Base-by-base conservation (phyloP, 92 coral and sea anemone genomes). In the Umimayanthus chanpuru region DNA sequence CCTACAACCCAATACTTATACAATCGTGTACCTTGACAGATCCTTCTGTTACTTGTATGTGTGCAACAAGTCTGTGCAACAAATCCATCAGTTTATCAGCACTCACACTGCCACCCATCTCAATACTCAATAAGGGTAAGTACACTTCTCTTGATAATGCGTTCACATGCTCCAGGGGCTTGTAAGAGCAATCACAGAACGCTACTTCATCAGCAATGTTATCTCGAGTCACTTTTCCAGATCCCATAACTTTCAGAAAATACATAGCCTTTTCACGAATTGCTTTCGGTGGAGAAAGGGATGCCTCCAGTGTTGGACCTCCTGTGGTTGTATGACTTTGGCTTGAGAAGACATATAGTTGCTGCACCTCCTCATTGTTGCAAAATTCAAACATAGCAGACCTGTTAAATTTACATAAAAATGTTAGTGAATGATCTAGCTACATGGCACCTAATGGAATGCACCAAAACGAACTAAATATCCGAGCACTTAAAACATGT, bases 301-400 rank as follows among this genome's bases (percentile, higher is more conserved):
- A 95, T 4, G 99, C 99, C 55, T 88, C 91, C 25, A 97, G 91
- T 25, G 92, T 89, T 84, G 80, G 79, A 14, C 94, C 95, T 64
- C 95, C 95, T 81, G 96, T 77, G 23, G 93, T 85, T 2, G 92
- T 50, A 5, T 68, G 68, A 26, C 78, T 83, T 47, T 83, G 79
- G 61, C 94, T 78, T 73, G 97, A 95, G 72, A 75, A 97, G 65
- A 97, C 89, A 72, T 86, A 92, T 89, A 97, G 85, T 85, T 91
- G 92, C 40, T 93, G 95, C 72, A 94, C 92, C 55, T 97, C 99
- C 81, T 97, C 98, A 85, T 94, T 97, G 92, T 97, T 97, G 90
- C 99, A 97, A 91, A 97, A 97, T 83, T 97, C 99, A 93, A 97
- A 97, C 99, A 97, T 97, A 39, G 95, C 96, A 89, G 91, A 92